Evolutionary conservation across 2,888 invertebrate species (phyloP), one percentile per base, ranked within the genome.

Genomic region (Cancer borealis): DNA sequence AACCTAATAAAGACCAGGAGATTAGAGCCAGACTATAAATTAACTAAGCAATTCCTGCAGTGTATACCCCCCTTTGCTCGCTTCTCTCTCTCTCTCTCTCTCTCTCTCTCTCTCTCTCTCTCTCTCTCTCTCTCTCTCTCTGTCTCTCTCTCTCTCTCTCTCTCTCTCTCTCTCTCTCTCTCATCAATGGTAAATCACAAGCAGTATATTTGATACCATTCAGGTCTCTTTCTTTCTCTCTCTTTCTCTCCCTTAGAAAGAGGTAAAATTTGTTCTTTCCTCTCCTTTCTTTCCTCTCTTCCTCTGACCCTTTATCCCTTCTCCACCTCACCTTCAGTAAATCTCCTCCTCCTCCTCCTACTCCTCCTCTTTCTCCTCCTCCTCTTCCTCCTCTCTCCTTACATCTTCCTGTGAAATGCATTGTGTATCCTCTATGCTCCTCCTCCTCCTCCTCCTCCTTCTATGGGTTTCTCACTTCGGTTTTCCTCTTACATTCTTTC

Each of bases 121-220:
- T 79, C 8, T 30, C 26, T 79, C 79, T 79, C 79, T 79, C 79
- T 79, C 79, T 79, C 79, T 79, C 79, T 79, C 79, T 79, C 79
- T 79, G 30, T 79, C 79, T 79, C 79, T 79, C 79, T 79, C 30
- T n/a, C 79, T 30, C 79, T 79, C 79, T 79, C 79, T 79, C 79
- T 30, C 30, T 30, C 30, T 30, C 79, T 79, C 79, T 30, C 79
- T 79, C 79, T 79, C 79, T 79, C 79, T 79, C 79, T 66, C 54
- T 54, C 54, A 14, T 39, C 8, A 54, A 54, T 54, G 54, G 14
- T 54, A 17, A 54, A 54, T 54, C 54, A 54, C 54, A 54, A 54
- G 54, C 54, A 54, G 54, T 14, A 54, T 54, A 54, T 54, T 54
- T 54, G 54, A 54, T 54, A 54, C 12, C 54, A 54, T 54, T 54